Percentiles rank a stretch among this genome's conserved stretches.
Conservation (phyloP, 2,888 invertebrate genomes). For the Eretmocerus hayati region DNA sequence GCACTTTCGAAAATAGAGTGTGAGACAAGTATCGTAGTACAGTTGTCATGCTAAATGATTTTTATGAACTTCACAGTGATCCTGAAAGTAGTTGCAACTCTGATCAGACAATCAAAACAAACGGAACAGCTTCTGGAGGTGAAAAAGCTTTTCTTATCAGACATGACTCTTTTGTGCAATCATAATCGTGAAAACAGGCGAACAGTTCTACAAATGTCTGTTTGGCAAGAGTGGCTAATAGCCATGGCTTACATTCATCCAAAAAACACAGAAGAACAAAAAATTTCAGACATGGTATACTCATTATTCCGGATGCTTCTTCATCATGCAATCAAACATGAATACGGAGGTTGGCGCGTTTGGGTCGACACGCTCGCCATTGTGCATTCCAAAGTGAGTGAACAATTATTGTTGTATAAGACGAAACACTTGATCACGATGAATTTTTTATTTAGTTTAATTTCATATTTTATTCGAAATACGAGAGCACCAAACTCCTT, state of each 20-base stretch:
- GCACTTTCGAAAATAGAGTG: no score
- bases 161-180: conserved; percentile 96
- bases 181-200: conserved; percentile 95
- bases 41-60: no score
- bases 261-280: conserved; percentile 88
- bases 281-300: conserved; percentile 97
- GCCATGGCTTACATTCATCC: conserved; percentile 98
- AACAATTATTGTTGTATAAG: background rate
- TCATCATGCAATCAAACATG: conserved; percentile 98
- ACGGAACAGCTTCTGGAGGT: conserved; percentile 85
- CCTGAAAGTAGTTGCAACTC: conserved; percentile 94
- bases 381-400: conserved; percentile 89
- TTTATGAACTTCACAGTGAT: conserved; percentile 92
- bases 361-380: conserved; percentile 99
- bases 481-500: no score
- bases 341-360: conserved; percentile 99
- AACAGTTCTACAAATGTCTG: conserved; percentile 98
- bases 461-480: background rate
- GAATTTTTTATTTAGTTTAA: background rate
- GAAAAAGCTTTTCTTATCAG: conserved; percentile 92
- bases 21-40: no score
- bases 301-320: conserved; percentile 93
- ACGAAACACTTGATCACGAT: background rate
- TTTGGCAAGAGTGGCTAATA: conserved; percentile 99
- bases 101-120: conserved; percentile 94